phyloP scores from a whole-genome alignment of 2,113 vertebrate species.

The Monopterus albus region DNA sequence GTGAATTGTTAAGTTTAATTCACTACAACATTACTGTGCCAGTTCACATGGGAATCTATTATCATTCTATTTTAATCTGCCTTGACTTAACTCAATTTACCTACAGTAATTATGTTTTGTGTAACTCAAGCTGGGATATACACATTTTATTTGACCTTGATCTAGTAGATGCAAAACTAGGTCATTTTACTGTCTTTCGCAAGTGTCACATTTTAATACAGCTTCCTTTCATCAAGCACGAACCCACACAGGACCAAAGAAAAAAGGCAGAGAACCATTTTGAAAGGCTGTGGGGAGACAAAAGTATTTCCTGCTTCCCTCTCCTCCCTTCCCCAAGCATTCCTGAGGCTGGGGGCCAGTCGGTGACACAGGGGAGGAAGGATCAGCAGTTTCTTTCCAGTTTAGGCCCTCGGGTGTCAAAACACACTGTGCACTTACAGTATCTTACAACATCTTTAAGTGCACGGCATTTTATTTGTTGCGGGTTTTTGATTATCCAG shows the following conservation, averaged over 20 bases:
- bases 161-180: conserved; percentile 26
- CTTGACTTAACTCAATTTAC: conserved; percentile 44
- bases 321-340: conserved; percentile 68
- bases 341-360: conserved; percentile 63
- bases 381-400: conserved; percentile 71
- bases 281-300: conserved; percentile 63
- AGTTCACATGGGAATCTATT: conserved; percentile 40
- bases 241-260: conserved; percentile 42
- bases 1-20: conserved; percentile 58
- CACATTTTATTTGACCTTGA: conserved; percentile 47
- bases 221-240: conserved; percentile 56
- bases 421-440: conserved; percentile 42
- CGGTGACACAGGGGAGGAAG: conserved; percentile 63
- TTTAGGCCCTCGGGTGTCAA: conserved; percentile 60
- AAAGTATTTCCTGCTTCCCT: conserved; percentile 76
- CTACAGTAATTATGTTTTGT: conserved; percentile 53
- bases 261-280: conserved; percentile 43
- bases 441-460: conserved; percentile 32
- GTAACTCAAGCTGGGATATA: conserved; percentile 20
- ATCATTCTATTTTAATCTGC: conserved; percentile 39
- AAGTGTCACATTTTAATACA: conserved; percentile 39
- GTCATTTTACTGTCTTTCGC: conserved; percentile 11
- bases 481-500: conserved; percentile 40
- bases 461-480: conserved; percentile 62
- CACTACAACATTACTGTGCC: conserved; percentile 38